Base-by-base conservation (phyloP, 2,113 vertebrate genomes). In the Emydura subglobosa region DNA sequence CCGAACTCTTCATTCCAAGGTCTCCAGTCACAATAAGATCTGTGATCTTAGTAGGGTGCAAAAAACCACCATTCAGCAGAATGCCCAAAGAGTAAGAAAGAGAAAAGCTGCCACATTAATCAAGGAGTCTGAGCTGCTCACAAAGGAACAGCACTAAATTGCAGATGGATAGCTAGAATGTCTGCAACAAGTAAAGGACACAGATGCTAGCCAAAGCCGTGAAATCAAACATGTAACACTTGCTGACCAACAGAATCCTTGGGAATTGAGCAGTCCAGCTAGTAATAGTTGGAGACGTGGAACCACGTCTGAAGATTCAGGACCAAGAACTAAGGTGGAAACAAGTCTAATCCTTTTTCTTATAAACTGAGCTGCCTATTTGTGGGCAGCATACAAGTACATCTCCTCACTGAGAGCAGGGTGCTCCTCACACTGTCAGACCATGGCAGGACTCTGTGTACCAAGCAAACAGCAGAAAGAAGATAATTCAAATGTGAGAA, bases 131-230 rank as follows among this genome's bases (percentile, higher is more conserved):
- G n/a, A 76, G 10, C 5, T 54, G 49, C 61, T 88, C 76, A 49
- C 25, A 42, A 65, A 65, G 31, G 61, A 65, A 47, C 61, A 34
- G 16, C 2, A 21, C 25, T 74, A 39, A 51, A 76, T 31, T 65
- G 16, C 25, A 27, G 55, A 57, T 27, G 25, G 16, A 27, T 61
- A 87, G 74, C 0, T 0, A 51, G 22, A 17, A n/a, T 39, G 29
- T 74, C n/a, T 72, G 72, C 44, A 51, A 72, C 50, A 22, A 65
- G 61, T n/a, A 65, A 65, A 17, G 61, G 61, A n/a, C 14, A 12
- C 29, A 13, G 61, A 17, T 65, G 16, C 29, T 65, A 65, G 59
- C 29, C 59, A 65, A 65, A 65, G 59, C 59, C 29, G 31, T 16
- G 12, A 31, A 34, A 65, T 65, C 61, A 14, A 34, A 34, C 61